A percentile compares a stretch with the other conserved stretches of the same genome.
Conservation (phyloP, 2,113 vertebrate genomes). For the Erythrocercus mccallii region DNA sequence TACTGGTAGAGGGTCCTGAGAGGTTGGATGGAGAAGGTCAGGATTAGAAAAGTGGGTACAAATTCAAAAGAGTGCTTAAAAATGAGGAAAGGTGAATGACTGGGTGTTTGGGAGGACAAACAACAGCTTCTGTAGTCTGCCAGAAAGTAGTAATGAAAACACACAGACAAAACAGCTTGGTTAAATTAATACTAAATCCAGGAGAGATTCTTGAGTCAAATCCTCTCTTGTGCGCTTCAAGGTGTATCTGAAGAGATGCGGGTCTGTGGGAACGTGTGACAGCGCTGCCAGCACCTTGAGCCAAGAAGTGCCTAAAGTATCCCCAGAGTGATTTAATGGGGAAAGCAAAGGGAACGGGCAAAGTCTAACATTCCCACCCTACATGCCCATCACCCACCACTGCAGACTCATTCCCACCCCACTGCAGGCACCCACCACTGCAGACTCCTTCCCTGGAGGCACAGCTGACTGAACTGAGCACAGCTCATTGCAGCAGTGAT, state of each 20-base stretch:
- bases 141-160: background rate
- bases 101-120: background rate
- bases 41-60: background rate
- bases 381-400: background rate
- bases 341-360: background rate
- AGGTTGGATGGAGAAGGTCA: background rate
- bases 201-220: background rate
- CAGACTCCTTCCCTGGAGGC: background rate
- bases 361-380: background rate
- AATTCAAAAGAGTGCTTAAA: background rate
- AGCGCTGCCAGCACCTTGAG: background rate
- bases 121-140: background rate
- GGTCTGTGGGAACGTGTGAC: fast-evolving
- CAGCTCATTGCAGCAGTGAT: background rate
- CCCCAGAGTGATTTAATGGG: background rate
- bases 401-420: background rate
- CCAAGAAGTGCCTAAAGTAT: background rate
- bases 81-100: background rate
- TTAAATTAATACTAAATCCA: background rate
- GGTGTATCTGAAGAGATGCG: fast-evolving
- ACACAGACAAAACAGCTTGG: background rate
- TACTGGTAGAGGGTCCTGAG: background rate
- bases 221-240: background rate
- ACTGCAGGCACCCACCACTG: background rate
- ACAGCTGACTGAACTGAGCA: background rate